These are phyloP conservation scores for Manis pentadactyla DNA, from an alignment of 2,797 vertebrate species.

Conservation along the genomic window DNA sequence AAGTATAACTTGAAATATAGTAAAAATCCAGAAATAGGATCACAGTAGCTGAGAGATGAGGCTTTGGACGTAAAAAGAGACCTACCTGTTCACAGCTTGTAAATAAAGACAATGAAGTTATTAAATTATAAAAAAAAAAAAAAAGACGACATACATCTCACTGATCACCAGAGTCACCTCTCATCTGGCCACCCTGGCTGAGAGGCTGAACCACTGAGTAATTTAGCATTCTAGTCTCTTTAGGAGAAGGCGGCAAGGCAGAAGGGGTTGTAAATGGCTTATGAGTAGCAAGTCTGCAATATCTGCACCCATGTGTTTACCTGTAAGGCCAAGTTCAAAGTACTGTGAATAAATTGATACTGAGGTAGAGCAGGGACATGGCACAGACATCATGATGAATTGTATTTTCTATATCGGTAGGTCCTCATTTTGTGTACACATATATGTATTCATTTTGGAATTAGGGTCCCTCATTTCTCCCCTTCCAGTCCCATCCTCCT, in stretches of 20 bases:
- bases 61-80: not conserved
- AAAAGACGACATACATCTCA: too few species aligned
- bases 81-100: not conserved
- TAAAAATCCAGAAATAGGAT: not conserved
- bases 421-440: not conserved
- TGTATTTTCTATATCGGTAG: not conserved
- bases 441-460: not conserved
- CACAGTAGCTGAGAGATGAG: not conserved
- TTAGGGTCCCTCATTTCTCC: not conserved
- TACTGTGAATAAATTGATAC: not conserved
- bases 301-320: not conserved
- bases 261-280: not conserved
- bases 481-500: not conserved
- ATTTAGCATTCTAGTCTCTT: not conserved
- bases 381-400: not conserved
- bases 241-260: not conserved
- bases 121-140: not conserved
- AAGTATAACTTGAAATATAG: not conserved
- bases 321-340: conserved; percentile 34
- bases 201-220: not conserved
- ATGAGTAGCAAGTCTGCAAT: not conserved
- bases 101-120: not conserved
- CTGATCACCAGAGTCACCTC: too few species aligned
- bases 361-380: not conserved
- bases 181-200: too few species aligned